Percentiles rank a stretch among this genome's conserved stretches.
phyloP scores from a whole-genome alignment of 2,797 vertebrate species.

The Lithobates sylvaticus region DNA sequence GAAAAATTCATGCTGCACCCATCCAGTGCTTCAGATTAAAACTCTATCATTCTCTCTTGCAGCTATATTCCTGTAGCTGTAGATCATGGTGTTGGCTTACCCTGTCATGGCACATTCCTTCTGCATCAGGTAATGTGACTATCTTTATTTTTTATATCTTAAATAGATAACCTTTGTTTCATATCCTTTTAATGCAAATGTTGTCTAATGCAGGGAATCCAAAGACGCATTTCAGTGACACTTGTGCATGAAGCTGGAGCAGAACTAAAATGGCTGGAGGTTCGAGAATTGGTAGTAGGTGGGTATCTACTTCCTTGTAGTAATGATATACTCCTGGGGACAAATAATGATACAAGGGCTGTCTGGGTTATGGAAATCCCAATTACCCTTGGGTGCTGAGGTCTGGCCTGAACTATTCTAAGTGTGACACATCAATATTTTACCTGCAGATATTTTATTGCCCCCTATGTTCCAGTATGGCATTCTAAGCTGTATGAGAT shows the following conservation, averaged over 20 bases:
- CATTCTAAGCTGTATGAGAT: too few relatives aligned
- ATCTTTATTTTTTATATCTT: not conserved
- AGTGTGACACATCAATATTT: too few relatives aligned
- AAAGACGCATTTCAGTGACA: conserved; percentile 92
- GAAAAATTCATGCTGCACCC: too few relatives aligned
- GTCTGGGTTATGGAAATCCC: too few relatives aligned
- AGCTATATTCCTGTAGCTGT: conserved; percentile 96
- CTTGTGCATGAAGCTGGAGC: conserved; percentile 92
- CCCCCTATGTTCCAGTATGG: too few relatives aligned
- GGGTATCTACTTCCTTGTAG: conserved; percentile 65
- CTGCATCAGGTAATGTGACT: conserved; percentile 88
- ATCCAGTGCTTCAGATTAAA: not conserved
- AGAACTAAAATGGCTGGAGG: conserved; percentile 92
- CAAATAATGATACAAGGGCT: too few relatives aligned
- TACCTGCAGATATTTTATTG: too few relatives aligned
- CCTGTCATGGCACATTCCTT: conserved; percentile 94
- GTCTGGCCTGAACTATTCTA: too few relatives aligned
- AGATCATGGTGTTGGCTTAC: conserved; percentile 95
- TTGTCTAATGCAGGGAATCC: conserved; percentile 85
- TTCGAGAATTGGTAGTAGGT: conserved; percentile 97
- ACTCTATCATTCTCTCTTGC: conserved; percentile 60
- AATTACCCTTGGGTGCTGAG: too few relatives aligned
- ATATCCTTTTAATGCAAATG: conserved; percentile 17
- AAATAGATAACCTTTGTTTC: not conserved
- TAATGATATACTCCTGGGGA: not conserved